phyloP scores from a whole-genome alignment of 2,797 vertebrate genomes.

The Clarias fuscus region DNA sequence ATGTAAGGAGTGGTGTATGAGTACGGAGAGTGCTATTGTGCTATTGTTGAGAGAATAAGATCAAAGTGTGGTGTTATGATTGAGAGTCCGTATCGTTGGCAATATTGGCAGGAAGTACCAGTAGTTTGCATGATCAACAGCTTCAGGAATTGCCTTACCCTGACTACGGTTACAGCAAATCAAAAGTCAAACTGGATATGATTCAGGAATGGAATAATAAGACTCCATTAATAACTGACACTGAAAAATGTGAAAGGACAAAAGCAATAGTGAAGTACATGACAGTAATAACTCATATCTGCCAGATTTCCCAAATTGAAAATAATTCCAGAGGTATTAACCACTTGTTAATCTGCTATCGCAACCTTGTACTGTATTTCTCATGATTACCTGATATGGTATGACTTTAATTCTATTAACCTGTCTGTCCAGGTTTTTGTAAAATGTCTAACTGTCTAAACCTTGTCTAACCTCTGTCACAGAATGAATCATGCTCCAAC shows the following conservation, averaged over 20 bases:
- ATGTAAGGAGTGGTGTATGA: too few species aligned
- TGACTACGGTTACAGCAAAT: neutral
- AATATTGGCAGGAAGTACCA: neutral
- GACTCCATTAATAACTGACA: neutral
- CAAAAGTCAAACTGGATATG: neutral
- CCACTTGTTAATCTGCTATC: neutral
- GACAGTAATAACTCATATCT: too few species aligned
- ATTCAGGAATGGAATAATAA: neutral
- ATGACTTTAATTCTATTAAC: neutral
- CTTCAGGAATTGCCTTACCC: neutral
- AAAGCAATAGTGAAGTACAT: too few species aligned
- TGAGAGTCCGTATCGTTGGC: too few species aligned
- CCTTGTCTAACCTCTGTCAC: neutral
- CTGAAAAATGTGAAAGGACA: neutral
- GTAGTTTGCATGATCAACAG: neutral
- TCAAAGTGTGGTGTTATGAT: too few species aligned
- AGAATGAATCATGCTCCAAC: conserved; percentile 51
- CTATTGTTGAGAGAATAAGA: too few species aligned
- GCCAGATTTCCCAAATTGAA: neutral
- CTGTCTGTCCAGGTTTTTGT: neutral
- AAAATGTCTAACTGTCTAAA: too few species aligned
- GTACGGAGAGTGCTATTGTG: too few species aligned
- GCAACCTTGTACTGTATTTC: neutral
- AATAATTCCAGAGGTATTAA: neutral
- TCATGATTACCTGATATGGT: neutral